Conservation (phyloP, 2,113 vertebrate species). For the Meles meles region DNA sequence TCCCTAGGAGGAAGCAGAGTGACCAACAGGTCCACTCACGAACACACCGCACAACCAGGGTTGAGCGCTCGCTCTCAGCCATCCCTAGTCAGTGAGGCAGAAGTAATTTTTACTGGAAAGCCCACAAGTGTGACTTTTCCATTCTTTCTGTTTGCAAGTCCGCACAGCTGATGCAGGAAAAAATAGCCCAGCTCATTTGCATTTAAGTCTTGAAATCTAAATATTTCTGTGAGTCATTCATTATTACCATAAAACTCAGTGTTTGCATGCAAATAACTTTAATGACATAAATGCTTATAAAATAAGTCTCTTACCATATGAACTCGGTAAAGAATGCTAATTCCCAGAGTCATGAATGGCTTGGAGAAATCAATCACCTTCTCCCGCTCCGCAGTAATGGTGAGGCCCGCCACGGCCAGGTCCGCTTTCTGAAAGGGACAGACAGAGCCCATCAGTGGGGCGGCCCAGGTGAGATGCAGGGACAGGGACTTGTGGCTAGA, state of each 20-base stretch:
- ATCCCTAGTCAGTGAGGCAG: background rate
- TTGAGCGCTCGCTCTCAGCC: background rate
- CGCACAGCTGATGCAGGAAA: slow-evolving; percentile 43
- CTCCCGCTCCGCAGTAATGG: slow-evolving; percentile 96
- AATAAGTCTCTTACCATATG: slow-evolving; percentile 92
- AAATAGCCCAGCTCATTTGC: slow-evolving; percentile 65
- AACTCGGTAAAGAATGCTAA: slow-evolving; percentile 98
- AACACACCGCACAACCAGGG: background rate
- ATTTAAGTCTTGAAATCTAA: slow-evolving; percentile 75
- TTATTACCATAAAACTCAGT: slow-evolving; percentile 61
- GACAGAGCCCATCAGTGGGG: slow-evolving; percentile 1
- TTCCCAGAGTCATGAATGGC: slow-evolving; percentile 98
- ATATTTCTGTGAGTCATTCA: slow-evolving; percentile 74
- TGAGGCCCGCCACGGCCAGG: slow-evolving; percentile 94
- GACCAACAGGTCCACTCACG: background rate
- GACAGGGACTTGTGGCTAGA: background rate
- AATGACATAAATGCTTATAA: slow-evolving; percentile 73
- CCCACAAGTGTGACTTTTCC: slow-evolving; percentile 25
- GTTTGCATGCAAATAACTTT: slow-evolving; percentile 75
- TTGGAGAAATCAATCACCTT: slow-evolving; percentile 99
- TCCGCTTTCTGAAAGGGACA: slow-evolving; percentile 93
- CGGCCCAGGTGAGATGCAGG: background rate
- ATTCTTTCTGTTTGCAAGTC: slow-evolving; percentile 14
- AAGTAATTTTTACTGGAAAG: slow-evolving; percentile 33
- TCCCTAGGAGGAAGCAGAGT: background rate